Evolutionary conservation across 2,888 invertebrate genomes (phyloP), one percentile per base, ranked within the genome.

Genomic region (Drosophila ustulata): DNA sequence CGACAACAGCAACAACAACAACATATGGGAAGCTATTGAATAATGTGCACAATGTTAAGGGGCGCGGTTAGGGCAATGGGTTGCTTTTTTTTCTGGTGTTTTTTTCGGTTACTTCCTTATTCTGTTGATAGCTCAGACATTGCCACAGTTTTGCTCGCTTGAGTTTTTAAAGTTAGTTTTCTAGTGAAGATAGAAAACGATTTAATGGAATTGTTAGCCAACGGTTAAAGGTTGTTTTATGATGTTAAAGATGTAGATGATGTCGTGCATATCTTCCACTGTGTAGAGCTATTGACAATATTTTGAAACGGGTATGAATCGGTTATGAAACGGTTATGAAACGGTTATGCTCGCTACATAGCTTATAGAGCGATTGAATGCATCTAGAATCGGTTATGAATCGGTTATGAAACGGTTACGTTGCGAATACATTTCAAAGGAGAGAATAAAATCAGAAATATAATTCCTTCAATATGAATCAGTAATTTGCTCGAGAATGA

Each of bases 1-100:
- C 30, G 71, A 55, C 30, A 78, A 64, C 5, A 78, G 62, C 5
- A 5, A 30, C 34, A 71, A 50, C 63, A 77, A 64, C 52, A 72
- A 70, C 79, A 79, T 64, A 52, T 77, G 82, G 52, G 39, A 66
- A 59, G 58, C 77, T 65, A 81, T 73, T 75, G 79, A 79, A 68
- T 71, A 71, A 77, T 68, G 68, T 61, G 63, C 49, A 51, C 32
- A 58, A 68, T 66, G 78, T 71, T 78, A 67, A 61, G 74, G 75
- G 80, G 80, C 67, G 80, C 75, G 77, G 77, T 70, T 77, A 64
- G 67, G 56, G 63, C 30, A 53, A 51, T 57, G 56, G 28, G 25
- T 37, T 56, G 41, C 47, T 18, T 66, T 71, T 45, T 50, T 11
- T 55, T 18, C 6, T 1, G 4, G 11, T 30, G 3, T 34, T 39